Base-by-base conservation (phyloP, 1,140 invertebrate species). In the Psilanteris sp. region DNA sequence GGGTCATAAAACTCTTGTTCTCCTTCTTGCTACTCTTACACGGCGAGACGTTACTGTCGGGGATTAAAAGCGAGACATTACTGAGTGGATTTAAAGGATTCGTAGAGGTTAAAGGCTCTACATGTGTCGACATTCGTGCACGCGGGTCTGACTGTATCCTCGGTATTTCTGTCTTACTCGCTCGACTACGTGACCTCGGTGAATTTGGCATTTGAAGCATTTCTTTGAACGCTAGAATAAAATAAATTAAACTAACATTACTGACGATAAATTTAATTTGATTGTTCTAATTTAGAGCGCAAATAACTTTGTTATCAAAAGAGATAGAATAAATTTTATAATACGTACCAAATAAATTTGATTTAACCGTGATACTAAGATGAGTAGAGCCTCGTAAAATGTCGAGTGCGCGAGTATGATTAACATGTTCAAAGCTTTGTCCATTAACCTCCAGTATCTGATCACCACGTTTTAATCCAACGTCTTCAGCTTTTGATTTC, bases 391-490 rank as follows among this genome's bases (percentile, higher is more conserved):
- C 94, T 59, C 93, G 92, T 0, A 99, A 91, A 44, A 98, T 94
- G 85, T 99, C 98, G 73, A 98, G 90, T 2, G 98, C 97, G 82
- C 93, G 92, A 10, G 93, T 92, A 82, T 97, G 94, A 77, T 93
- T 95, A 24, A 99, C 94, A 84, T 97, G 95, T 81, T 96, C 93
- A 86, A 99, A 98, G 78, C 94, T 97, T 81, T 98, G 95, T 10
- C 97, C 96, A 87, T 99, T 99, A 0, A 99, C 97, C 89, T 99
- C 96, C 48, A 99, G 90, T 66, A 98, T 96, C 89, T 99, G 97
- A 90, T 99, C 98, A 1, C 98, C 98, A 39, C 96, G 90, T 88
- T 98, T 98, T 9, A 99, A 88, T 0, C 98, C 98, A n/a, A 97
- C 95, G 81, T 98, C 96, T 87, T 97, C 95, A 5, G 97, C 96